A percentile compares a stretch with the other conserved stretches of the same genome.
Conservation (phyloP, 2,888 invertebrate species). For the Drosophila kanekoi region DNA sequence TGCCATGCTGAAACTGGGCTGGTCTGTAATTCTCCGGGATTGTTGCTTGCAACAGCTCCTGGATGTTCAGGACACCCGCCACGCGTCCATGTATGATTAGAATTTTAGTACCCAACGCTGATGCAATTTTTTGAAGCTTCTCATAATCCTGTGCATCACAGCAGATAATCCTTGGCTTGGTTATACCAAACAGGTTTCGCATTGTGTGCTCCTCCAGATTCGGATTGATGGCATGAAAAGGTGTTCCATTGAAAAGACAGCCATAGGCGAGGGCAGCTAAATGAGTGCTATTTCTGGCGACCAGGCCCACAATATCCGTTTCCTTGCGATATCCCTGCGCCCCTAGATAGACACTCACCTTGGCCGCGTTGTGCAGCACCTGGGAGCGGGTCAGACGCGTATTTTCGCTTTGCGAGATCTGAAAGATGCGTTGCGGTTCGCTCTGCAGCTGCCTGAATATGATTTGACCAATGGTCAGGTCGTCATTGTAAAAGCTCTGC, state of each 20-base stretch:
- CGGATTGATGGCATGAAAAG: constrained; percentile 73
- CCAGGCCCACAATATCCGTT: constrained; percentile 70
- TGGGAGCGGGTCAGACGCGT: constrained; percentile 59
- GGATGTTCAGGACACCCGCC: constrained; percentile 34
- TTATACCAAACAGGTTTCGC: constrained; percentile 58
- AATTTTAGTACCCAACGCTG: constrained; percentile 27
- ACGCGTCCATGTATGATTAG: constrained; percentile 45
- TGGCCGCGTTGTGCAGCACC: constrained; percentile 63
- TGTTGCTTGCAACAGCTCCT: constrained; percentile 43
- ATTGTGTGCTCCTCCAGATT: constrained; percentile 59
- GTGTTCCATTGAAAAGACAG: constrained; percentile 73
- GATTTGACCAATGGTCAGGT: constrained; percentile 71
- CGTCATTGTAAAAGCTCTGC: constrained; percentile 58
- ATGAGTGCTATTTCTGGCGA: constrained; percentile 71
- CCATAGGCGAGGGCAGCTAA: constrained; percentile 71
- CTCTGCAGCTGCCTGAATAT: constrained; percentile 63
- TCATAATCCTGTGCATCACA: constrained; percentile 72
- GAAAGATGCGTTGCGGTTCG: constrained; percentile 62
- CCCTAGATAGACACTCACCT: constrained; percentile 58
- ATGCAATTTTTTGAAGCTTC: constrained; percentile 51
- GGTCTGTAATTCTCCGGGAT: constrained; percentile 47
- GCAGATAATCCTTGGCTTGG: constrained; percentile 72
- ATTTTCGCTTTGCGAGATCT: constrained; percentile 70
- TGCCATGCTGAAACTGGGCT: constrained; percentile 41
- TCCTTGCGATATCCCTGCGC: constrained; percentile 51